Base-by-base conservation (phyloP, 2,797 vertebrate species). In the Oceanodroma leucorhoa region DNA sequence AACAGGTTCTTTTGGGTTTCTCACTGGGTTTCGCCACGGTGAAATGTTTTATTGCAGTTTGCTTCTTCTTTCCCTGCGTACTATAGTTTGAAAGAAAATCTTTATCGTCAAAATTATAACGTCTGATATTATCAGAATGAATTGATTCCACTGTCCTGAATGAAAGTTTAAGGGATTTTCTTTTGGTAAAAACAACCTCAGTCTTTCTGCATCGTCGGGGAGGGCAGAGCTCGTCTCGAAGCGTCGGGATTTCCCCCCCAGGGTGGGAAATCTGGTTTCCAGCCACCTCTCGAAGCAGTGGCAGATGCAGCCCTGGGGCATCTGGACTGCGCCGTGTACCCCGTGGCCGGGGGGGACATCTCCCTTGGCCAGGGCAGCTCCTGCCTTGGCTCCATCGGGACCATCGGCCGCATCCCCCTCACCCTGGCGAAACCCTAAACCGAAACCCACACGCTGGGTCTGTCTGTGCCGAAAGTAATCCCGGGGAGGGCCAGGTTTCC, bases 321-420 rank as follows among this genome's bases (percentile, higher is more conserved):
- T 57, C 50, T 48, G 11, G 34, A 16, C 46, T 12, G 32, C 5
- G 1, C 77, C 3, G 0, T 0, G 2, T 55, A 64, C 48, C 81
- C 64, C 2, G 0, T 54, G 77, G 43, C 91, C 5, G 0, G 27
- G 69, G 83, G 46, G 51, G 64, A 9, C 34, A 11, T 53, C 4
- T 38, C 45, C 84, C 51, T 14, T n/a, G 69, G 46, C 20, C 6
- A 53, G 57, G 43, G n/a, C 11, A 40, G 16, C 64, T 48, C 69
- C 65, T 55, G 40, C 60, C 73, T 54, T 10, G 84, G 43, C 51
- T 90, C 48, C 34, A 2, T 26, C 11, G 10, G 55, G 36, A 77
- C 7, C 53, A 17, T 40, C 15, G 3, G 6, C 67, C 15, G 5
- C 43, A 7, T 65, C 51, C 36, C 61, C 24, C 4, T 53, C 77